Base-by-base conservation (phyloP, 2,113 vertebrate species). In the Nycticryphes semicollaris region DNA sequence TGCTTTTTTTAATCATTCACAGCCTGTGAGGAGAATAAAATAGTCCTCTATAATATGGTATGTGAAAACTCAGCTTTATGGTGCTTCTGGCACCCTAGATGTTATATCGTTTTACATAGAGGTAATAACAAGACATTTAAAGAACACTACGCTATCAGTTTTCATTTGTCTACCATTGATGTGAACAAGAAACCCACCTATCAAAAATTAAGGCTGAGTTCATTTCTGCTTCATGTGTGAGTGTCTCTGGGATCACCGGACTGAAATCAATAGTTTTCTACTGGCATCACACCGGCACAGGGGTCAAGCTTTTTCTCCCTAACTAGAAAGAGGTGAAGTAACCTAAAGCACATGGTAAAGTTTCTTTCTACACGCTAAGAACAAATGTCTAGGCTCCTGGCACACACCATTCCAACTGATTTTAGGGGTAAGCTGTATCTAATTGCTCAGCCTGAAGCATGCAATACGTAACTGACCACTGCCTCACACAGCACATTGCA, bases 391-490 rank as follows among this genome's bases (percentile, higher is more conserved):
- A n/a, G 50, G 43, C 10, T 76, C 20, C 45, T 74, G 69, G 2
- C 41, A 53, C 30, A 70, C 28, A 43, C 1, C 17, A 3, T 20
- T 69, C 16, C 45, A 35, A 33, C 54, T 19, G 11, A 8, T 8
- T 24, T 35, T 17, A 43, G 14, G 41, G 4, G 9, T 23, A 14
- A 77, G 8, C 20, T 6, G 1, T 48, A 67, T 6, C 25, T 22
- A n/a, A 11, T 43, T 43, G 14, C 30, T 47, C 27, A 69, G 16
- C 30, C 37, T 53, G 35, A 25, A 53, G 20, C 22, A 15, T 1
- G 0, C 2, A 1, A 5, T 20, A 31, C 21, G 18, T 33, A 39
- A n/a, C 19, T 13, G 39, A 53, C 1, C 50, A 1, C 30, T 24
- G 21, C 63, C 8, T 8, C 18, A 9, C 13, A 30, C 2, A 7